Evolutionary conservation across 2,113 vertebrate genomes (phyloP).

Genomic region (Regulus satrapa): DNA sequence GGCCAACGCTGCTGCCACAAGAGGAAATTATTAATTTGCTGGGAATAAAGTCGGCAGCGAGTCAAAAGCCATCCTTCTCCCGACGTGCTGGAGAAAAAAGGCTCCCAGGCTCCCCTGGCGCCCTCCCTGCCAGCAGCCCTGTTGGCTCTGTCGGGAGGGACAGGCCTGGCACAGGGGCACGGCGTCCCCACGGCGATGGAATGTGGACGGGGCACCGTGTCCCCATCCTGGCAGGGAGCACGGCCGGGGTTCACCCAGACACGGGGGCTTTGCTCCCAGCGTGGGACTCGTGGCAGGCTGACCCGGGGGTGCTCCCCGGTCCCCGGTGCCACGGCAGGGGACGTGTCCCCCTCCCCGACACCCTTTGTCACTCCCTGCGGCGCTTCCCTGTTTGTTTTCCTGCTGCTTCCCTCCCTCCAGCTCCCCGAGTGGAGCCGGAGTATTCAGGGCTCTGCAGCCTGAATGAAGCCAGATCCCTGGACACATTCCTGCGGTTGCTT

Average conservation of each 20-base stretch:
- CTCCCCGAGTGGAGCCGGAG: background rate
- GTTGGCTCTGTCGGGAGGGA: background rate
- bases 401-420: background rate
- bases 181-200: no score
- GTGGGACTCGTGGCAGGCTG: fast-evolving
- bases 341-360: fast-evolving
- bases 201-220: background rate
- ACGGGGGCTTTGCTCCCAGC: fast-evolving
- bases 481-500: constrained; percentile 55
- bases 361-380: background rate
- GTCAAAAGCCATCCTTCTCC: background rate
- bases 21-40: constrained; percentile 60
- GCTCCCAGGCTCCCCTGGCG: fast-evolving
- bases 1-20: background rate
- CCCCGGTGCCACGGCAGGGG: fast-evolving
- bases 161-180: background rate
- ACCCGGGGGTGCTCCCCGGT: fast-evolving
- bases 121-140: background rate
- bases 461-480: constrained; percentile 63
- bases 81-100: background rate
- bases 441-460: constrained; percentile 1
- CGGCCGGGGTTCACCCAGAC: fast-evolving
- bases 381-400: background rate
- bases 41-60: constrained; percentile 7
- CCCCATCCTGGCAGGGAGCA: background rate